A percentile compares a stretch with the other conserved stretches of the same genome.
Evolutionary conservation across 2,797 vertebrate genomes (phyloP).

Genomic region (Botia kubotai): DNA sequence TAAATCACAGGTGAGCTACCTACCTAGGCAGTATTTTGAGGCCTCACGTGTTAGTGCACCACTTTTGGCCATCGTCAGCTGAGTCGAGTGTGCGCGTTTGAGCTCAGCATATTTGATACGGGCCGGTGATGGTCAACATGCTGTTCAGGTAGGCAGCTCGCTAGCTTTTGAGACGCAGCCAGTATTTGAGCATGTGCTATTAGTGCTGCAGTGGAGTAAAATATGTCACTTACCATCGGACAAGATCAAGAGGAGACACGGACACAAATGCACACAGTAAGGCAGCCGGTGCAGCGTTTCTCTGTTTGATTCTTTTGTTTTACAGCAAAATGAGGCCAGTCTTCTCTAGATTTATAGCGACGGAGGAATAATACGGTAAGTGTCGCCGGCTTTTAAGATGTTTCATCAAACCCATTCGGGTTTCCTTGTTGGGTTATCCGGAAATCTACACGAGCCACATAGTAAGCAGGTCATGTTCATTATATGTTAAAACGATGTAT

Average conservation of each 20-base stretch:
- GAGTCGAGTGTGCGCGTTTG: background rate
- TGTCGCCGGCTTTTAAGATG: constrained; percentile 13
- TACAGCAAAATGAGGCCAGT: constrained; percentile 25
- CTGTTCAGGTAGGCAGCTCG: constrained; percentile 66
- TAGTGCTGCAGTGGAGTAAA: constrained; percentile 75
- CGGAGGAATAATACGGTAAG: constrained; percentile 54
- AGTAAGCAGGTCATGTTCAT: background rate
- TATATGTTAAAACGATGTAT: background rate
- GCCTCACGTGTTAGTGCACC: background rate
- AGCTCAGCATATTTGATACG: background rate
- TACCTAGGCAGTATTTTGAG: background rate
- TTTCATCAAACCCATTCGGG: background rate
- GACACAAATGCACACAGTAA: constrained; percentile 5
- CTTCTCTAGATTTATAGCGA: background rate
- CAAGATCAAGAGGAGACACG: constrained; percentile 57
- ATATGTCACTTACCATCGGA: constrained; percentile 76
- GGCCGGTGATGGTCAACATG: constrained; percentile 40
- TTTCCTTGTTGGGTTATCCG: background rate
- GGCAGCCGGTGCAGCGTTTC: constrained; percentile 24
- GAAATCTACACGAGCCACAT: background rate
- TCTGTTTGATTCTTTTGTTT: background rate
- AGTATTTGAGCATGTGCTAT: constrained; percentile 75
- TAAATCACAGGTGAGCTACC: background rate
- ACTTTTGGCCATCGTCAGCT: background rate
- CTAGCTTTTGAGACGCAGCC: constrained; percentile 56